Base-by-base conservation (phyloP, 2,113 vertebrate genomes). In the Cyanocitta stelleri region DNA sequence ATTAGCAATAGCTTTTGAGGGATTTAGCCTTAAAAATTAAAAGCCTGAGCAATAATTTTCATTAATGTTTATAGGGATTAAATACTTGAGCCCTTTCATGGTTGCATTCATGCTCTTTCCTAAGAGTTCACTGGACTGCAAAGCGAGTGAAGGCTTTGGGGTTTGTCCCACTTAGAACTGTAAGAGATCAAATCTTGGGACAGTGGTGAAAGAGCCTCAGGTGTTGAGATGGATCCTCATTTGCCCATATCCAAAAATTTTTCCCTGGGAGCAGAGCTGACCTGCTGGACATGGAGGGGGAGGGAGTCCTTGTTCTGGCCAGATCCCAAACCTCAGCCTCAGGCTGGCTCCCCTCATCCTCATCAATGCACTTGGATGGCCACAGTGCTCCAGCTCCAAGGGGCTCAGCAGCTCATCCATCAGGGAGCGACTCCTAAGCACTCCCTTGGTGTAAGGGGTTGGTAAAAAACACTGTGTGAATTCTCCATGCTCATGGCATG, bases 341-440 rank as follows among this genome's bases (percentile, higher is more conserved):
- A 1, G 13, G 10, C 49, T 76, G 90, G 46, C 54, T 72, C 26
- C 43, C 13, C 8, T 23, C 2, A 3, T 27, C 51, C 68, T 18
- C 15, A 2, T 7, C 14, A 21, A 8, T 7, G 35, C 18, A 3
- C 61, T 32, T 8, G 41, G 22, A 4, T 43, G 55, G 48, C n/a
- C 4, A 2, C 4, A 4, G 33, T 11, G 39, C 58, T 72, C 10
- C 1, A 2, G 71, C 43, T 74, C 82, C 0, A 0, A 23, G 49
- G 62, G 54, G 27, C 75, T 77, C 6, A 1, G 4, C 27, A 22
- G 48, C 64, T 76, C 5, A 0, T 26, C 54, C 5, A 0, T 26
- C 54, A 17, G 16, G 11, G 44, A 89, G 58, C 1, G 1, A 9
- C 16, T 73, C 54, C 30, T 1, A 1, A 7, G 68, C 10, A 4